A percentile compares a stretch with the other conserved stretches of the same genome.
These are phyloP conservation scores for Scomber japonicus DNA, from an alignment of 2,113 vertebrate genomes.

Conservation along the genomic window DNA sequence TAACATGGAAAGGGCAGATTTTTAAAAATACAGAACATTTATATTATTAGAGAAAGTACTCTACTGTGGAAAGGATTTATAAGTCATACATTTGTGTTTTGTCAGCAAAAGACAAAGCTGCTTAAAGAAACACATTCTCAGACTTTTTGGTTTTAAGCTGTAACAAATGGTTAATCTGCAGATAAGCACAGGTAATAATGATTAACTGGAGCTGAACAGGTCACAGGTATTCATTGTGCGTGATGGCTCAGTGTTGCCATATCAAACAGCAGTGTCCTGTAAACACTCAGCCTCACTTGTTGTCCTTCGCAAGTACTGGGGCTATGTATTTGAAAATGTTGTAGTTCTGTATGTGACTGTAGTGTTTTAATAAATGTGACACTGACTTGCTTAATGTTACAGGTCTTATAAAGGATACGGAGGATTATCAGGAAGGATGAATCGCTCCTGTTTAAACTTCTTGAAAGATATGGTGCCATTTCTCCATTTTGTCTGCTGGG, in stretches of 20 bases:
- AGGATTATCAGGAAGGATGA: conserved; percentile 59
- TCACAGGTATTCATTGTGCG: conserved; percentile 42
- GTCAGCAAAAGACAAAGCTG: not conserved
- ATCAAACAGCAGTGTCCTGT: conserved; percentile 72
- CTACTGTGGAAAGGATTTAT: no score
- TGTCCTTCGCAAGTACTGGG: not conserved
- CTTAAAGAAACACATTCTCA: not conserved
- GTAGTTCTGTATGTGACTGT: not conserved
- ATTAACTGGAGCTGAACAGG: conserved; percentile 34
- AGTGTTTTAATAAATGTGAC: not conserved
- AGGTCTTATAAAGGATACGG: not conserved
- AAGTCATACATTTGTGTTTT: not conserved
- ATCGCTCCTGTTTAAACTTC: conserved; percentile 58
- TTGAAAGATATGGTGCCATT: conserved; percentile 56
- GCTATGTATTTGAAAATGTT: not conserved
- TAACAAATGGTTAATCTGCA: conserved; percentile 25
- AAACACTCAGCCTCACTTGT: conserved; percentile 50
- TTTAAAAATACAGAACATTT: no score
- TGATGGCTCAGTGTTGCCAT: conserved; percentile 63
- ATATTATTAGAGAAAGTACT: no score
- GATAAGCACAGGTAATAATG: conserved; percentile 43
- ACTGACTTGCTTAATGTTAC: not conserved
- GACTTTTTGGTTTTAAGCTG: not conserved
- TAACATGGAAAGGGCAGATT: no score
- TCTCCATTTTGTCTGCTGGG: conserved; percentile 80